Conservation (phyloP, 2,888 invertebrate genomes). For the Rhynchonema sp. region DNA sequence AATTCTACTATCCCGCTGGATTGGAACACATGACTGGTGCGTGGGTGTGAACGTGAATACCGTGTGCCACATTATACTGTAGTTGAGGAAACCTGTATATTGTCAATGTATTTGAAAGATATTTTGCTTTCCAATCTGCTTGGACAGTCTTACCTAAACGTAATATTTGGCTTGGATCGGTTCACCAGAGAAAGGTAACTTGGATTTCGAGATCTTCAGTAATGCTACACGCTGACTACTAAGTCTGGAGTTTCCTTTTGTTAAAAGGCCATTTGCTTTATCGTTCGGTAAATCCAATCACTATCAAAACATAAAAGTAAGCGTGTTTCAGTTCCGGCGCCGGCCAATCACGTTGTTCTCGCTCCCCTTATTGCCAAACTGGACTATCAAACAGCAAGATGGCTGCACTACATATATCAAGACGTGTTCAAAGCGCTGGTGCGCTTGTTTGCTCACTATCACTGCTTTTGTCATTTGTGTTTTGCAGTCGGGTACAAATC, state of each 20-base stretch:
- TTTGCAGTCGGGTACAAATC: background rate
- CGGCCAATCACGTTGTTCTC: slow-evolving; percentile 70
- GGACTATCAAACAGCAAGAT: slow-evolving; percentile 67
- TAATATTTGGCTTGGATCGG: background rate
- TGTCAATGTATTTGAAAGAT: no score
- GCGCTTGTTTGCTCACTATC: slow-evolving; percentile 14
- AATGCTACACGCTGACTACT: no score
- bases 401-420: slow-evolving; percentile 78
- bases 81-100: no score
- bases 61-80: no score
- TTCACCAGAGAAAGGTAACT: slow-evolving; percentile 2
- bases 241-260: no score
- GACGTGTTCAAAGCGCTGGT: slow-evolving; percentile 54
- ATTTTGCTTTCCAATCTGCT: no score
- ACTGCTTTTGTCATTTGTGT: background rate
- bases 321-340: slow-evolving; percentile 66
- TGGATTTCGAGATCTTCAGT: no score
- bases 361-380: slow-evolving; percentile 72
- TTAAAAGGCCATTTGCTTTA: no score
- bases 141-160: no score
- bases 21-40: background rate
- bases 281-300: no score
- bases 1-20: slow-evolving; percentile 61
- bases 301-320: no score
- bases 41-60: no score